Evolutionary conservation across 2,797 vertebrate species (phyloP).

Genomic region (Emys orbicularis): DNA sequence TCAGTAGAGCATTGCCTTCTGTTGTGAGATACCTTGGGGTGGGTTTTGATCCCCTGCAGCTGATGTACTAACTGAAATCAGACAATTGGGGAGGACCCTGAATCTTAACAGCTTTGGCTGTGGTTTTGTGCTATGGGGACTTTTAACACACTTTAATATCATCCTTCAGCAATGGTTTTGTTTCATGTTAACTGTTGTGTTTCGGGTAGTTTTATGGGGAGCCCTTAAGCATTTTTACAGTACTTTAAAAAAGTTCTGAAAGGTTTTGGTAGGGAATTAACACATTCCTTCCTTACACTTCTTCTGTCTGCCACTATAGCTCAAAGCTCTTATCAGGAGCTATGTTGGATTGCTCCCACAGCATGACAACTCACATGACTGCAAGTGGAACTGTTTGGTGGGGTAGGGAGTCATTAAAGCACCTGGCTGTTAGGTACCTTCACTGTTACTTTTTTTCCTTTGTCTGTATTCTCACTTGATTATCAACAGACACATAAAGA

Average conservation of each 20-base stretch:
- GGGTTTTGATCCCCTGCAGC: not conserved
- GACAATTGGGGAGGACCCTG: too few species aligned
- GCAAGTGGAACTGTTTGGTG: not conserved
- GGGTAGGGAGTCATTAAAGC: not conserved
- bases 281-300: not conserved
- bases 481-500: not conserved
- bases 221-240: not conserved
- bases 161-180: not conserved
- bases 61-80: not conserved
- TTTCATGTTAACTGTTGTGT: not conserved
- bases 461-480: too few species aligned
- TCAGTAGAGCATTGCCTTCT: not conserved
- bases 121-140: not conserved
- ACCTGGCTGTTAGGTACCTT: not conserved
- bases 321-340: not conserved
- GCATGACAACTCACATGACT: not conserved
- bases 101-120: not conserved
- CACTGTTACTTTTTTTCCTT: not conserved
- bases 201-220: not conserved
- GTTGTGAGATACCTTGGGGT: not conserved
- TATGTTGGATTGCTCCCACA: too few species aligned
- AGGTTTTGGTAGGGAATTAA: not conserved
- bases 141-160: not conserved
- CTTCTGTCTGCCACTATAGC: not conserved
- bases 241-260: too few species aligned